A percentile compares a stretch with the other conserved stretches of the same genome.
Evolutionary conservation across 2,888 invertebrate genomes (phyloP).

Genomic region (Leptothorax acervorum): DNA sequence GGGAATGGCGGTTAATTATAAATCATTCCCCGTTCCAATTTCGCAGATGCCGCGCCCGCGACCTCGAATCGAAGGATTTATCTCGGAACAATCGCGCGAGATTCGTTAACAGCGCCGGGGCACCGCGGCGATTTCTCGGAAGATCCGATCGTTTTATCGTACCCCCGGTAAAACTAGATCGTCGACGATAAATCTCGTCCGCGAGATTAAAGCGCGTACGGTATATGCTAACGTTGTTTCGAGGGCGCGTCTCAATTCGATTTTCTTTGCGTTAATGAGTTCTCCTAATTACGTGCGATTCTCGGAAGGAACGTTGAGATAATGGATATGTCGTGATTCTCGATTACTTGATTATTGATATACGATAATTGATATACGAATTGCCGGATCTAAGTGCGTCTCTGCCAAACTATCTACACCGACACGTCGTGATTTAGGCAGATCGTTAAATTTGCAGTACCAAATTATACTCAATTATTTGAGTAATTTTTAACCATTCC

Average conservation of each 20-base stretch:
- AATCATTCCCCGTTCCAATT: constrained; percentile 56
- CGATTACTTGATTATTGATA: not conserved
- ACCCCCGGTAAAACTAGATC: constrained; percentile 19
- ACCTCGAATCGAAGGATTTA: constrained; percentile 28
- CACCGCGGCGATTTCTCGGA: constrained; percentile 30
- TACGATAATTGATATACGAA: too few species aligned
- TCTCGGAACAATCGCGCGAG: constrained; percentile 55
- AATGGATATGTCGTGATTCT: not conserved
- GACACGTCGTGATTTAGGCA: not conserved
- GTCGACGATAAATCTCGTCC: constrained; percentile 38
- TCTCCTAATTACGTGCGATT: constrained; percentile 2
- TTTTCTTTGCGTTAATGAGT: not conserved
- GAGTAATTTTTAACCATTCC: too few species aligned
- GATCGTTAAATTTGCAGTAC: too few species aligned
- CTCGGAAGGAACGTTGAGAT: not conserved
- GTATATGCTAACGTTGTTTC: not conserved
- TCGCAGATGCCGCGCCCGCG: constrained; percentile 23
- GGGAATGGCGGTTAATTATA: constrained; percentile 43
- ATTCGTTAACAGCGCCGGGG: constrained; percentile 45
- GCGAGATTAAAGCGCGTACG: not conserved
- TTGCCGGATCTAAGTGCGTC: not conserved
- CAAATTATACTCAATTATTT: too few species aligned
- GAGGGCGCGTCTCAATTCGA: constrained; percentile 8
- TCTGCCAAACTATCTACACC: too few species aligned
- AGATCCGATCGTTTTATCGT: constrained; percentile 25